Conservation (phyloP, 2,113 vertebrate species). For the Benitochromis conjunctus region DNA sequence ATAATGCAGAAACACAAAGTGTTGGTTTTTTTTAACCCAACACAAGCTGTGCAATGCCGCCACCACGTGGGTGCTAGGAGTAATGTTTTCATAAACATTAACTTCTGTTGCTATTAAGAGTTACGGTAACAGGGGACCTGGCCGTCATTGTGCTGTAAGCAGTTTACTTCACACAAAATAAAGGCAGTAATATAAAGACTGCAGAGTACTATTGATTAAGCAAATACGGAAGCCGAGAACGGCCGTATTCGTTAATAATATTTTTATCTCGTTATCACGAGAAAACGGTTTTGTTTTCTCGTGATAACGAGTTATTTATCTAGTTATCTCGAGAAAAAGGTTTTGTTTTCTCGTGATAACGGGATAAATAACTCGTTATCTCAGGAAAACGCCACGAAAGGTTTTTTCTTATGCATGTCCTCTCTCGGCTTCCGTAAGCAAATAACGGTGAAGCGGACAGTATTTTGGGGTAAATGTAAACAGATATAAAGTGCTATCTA, state of each 20-base stretch:
- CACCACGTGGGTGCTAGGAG: not conserved
- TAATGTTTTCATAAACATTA: not conserved
- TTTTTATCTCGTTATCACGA: no score
- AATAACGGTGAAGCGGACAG: not conserved
- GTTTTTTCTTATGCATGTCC: no score
- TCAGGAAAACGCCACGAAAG: no score
- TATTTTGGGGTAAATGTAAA: not conserved
- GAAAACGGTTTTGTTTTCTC: no score
- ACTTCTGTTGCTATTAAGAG: not conserved
- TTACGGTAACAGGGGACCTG: conserved; percentile 13
- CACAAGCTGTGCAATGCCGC: not conserved
- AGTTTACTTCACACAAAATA: not conserved
- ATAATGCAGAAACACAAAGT: not conserved
- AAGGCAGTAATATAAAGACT: not conserved
- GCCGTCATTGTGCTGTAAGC: not conserved
- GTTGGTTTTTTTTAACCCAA: not conserved
- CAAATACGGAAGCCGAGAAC: no score
- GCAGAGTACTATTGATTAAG: not conserved
- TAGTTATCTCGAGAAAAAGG: no score
- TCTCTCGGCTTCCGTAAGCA: no score
- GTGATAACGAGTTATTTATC: no score
- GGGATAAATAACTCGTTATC: no score
- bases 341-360: no score
- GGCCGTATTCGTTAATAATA: no score
- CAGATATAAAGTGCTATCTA: not conserved